phyloP scores from a whole-genome alignment of 2,888 invertebrate species.

The Hylaea fasciaria region DNA sequence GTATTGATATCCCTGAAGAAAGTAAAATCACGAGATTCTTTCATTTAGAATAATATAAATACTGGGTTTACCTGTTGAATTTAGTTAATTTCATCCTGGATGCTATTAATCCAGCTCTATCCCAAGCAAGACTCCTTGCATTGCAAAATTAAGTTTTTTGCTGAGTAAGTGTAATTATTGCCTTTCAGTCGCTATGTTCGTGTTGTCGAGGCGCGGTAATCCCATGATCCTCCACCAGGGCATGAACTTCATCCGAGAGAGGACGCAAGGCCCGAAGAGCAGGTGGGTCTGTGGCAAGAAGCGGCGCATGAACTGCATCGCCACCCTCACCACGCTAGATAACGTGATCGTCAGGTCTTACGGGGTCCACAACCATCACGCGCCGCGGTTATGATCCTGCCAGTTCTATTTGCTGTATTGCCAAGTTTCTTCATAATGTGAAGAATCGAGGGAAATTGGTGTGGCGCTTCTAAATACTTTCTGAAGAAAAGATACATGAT shows the following conservation, averaged over 20 bases:
- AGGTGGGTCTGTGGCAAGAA: slow-evolving; percentile 74
- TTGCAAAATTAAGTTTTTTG: too few species aligned
- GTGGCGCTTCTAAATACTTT: too few species aligned
- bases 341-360: slow-evolving; percentile 57
- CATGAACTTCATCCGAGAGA: slow-evolving; percentile 67
- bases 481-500: too few species aligned
- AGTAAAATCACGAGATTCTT: too few species aligned
- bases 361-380: slow-evolving; percentile 67
- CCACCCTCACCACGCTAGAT: slow-evolving; percentile 64
- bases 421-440: neutral
- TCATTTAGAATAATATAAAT: too few species aligned
- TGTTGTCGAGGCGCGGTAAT: slow-evolving; percentile 68
- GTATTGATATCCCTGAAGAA: too few species aligned
- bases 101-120: too few species aligned
- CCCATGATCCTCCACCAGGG: slow-evolving; percentile 69
- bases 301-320: slow-evolving; percentile 63
- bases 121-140: too few species aligned
- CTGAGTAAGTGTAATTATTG: neutral
- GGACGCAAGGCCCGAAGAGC: slow-evolving; percentile 54
- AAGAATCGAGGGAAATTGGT: too few species aligned
- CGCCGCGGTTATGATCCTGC: slow-evolving; percentile 1
- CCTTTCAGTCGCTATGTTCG: slow-evolving; percentile 47
- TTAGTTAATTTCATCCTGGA: too few species aligned
- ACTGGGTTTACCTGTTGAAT: too few species aligned
- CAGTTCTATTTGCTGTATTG: neutral